phyloP scores from a whole-genome alignment of 2,888 invertebrate species.

The Drosophila formosana region DNA sequence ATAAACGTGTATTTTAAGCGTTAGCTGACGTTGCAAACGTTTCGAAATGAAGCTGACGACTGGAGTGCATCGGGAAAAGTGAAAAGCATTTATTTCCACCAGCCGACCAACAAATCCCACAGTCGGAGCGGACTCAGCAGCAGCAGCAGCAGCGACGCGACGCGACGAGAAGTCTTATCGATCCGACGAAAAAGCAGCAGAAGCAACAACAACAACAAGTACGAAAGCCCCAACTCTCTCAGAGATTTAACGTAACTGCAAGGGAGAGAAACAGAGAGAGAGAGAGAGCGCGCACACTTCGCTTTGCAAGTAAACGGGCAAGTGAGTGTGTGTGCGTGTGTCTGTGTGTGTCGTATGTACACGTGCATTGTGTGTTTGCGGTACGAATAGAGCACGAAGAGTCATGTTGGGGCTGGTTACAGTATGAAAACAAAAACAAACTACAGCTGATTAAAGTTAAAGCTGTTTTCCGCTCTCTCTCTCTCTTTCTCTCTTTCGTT shows the following conservation, averaged over 20 bases:
- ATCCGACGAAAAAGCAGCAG: constrained; percentile 68
- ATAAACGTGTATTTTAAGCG: constrained; percentile 37
- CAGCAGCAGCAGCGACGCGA: constrained; percentile 28
- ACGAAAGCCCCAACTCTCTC: constrained; percentile 56
- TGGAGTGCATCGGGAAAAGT: constrained; percentile 84
- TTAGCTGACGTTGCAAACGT: constrained; percentile 74
- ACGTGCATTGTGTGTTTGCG: constrained; percentile 26
- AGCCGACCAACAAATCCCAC: constrained; percentile 19
- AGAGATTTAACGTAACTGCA: constrained; percentile 38
- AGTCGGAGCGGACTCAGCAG: constrained; percentile 20
- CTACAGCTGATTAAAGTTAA: constrained; percentile 75
- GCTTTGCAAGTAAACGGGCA: constrained; percentile 22
- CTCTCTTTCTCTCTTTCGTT: constrained; percentile 19
- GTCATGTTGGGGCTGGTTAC: constrained; percentile 34
- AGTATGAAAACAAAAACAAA: constrained; percentile 76
- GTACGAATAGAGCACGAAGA: constrained; percentile 39
- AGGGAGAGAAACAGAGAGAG: constrained; percentile 20
- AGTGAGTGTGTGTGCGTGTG: constrained; percentile 12
- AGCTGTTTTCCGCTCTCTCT: constrained; percentile 18
- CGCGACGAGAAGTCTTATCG: constrained; percentile 75
- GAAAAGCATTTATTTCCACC: constrained; percentile 83
- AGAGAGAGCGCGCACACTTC: constrained; percentile 36
- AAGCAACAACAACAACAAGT: constrained; percentile 28
- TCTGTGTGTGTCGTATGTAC: constrained; percentile 15
- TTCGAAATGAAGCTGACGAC: constrained; percentile 84